Evolutionary conservation across 2,888 invertebrate genomes (phyloP), one percentile per base, ranked within the genome.

Genomic region (Phortica magna): DNA sequence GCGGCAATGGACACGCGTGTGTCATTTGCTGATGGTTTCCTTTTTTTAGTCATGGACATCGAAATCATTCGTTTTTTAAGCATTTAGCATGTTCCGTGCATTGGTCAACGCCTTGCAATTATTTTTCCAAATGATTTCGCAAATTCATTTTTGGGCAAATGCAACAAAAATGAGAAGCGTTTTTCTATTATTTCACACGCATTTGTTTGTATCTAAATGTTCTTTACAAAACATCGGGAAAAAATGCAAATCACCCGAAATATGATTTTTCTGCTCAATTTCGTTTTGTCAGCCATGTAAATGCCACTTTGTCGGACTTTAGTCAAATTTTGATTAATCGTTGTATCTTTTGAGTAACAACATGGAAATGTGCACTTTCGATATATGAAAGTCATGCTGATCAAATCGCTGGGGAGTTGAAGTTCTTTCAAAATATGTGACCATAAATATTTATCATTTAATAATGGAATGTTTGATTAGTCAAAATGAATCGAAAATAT

Each of bases 251-350:
- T 83, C 83, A 83, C 83, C 74, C 76, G 77, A 74, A 22, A 55
- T 74, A 43, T 82, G 78, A 81, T 88, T 87, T 84, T 61, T 80
- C 83, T 77, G 85, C 76, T 78, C 84, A 85, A 87, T 85, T 88
- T 85, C 79, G 81, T 83, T 82, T 79, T 48, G 71, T 81, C 80
- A 77, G 78, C 68, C 83, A 83, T 83, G 79, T 81, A 82, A 87
- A 87, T 82, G 79, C 39, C 17, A n/a, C 53, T 6, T 74, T 64
- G 17, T 12, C 9, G 7, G 43, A 3, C 14, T 55, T 53, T 55
- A 7, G 14, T 22, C 61, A 61, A 53, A 71, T 53, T 74, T 77
- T 72, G 71, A 81, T 70, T 77, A 80, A 76, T 76, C 61, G 72
- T 61, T 0, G 42, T n/a, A n/a, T 41, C 5, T n/a, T 42, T 43